Percentiles rank a stretch among this genome's conserved stretches.
Conservation (phyloP, 2,888 invertebrate genomes). For the Allygus modestus region DNA sequence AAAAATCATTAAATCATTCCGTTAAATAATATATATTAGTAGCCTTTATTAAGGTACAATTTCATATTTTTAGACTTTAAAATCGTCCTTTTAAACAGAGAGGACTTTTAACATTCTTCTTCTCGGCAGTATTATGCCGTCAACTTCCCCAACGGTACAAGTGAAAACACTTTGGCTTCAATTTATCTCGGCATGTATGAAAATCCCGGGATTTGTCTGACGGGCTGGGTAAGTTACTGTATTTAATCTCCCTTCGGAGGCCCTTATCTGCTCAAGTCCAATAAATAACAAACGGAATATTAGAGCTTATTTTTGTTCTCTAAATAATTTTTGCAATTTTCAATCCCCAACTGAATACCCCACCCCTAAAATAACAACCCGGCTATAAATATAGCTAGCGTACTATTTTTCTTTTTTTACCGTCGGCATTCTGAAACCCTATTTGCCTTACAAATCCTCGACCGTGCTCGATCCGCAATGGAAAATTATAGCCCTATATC, state of each 20-base stretch:
- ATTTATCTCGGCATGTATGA: constrained; percentile 25
- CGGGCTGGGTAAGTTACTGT: constrained; percentile 36
- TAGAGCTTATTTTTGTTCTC: constrained; percentile 44
- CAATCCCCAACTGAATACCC: constrained; percentile 40
- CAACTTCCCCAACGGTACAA: neutral
- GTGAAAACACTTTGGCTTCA: constrained; percentile 19
- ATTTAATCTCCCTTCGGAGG: constrained; percentile 44
- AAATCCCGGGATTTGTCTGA: constrained; percentile 34
- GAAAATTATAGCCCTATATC: constrained; percentile 33
- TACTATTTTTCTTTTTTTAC: constrained; percentile 37
- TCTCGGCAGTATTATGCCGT: neutral
- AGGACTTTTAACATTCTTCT: no score
- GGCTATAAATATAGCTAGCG: constrained; percentile 40
- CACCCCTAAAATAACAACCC: constrained; percentile 42
- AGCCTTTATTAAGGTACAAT: no score
- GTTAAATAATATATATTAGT: no score
- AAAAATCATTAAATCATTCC: no score
- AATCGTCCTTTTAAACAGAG: no score
- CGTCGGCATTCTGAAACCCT: constrained; percentile 1
- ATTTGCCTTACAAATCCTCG: constrained; percentile 52
- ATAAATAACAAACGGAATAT: constrained; percentile 42
- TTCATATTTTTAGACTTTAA: no score
- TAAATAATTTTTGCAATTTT: constrained; percentile 38
- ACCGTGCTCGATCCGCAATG: constrained; percentile 10
- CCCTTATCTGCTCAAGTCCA: constrained; percentile 17